phyloP scores from a whole-genome alignment of 1,140 invertebrate genomes.

The Dendrolimus punctatus region DNA sequence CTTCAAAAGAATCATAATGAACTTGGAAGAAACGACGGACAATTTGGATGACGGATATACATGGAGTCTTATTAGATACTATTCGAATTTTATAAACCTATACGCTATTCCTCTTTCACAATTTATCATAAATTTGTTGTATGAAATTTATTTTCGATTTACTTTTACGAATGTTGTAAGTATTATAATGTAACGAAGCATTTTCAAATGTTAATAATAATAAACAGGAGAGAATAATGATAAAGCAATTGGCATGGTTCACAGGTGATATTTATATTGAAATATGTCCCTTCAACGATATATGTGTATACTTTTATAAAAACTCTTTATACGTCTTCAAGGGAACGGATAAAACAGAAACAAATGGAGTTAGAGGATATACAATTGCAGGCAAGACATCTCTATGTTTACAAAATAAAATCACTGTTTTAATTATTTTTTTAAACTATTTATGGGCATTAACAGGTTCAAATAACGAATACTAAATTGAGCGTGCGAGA shows the following conservation, averaged over 20 bases:
- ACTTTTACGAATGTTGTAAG: slow-evolving; percentile 42
- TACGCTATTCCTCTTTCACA: slow-evolving; percentile 28
- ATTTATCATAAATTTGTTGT: slow-evolving; percentile 27
- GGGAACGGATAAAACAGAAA: slow-evolving; percentile 33
- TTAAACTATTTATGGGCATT: not conserved
- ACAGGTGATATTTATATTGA: slow-evolving; percentile 47
- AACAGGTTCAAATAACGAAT: slow-evolving; percentile 49
- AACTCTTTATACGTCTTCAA: slow-evolving; percentile 32
- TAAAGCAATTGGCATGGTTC: slow-evolving; percentile 3
- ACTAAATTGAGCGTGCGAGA: slow-evolving; percentile 47
- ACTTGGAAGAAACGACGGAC: not conserved
- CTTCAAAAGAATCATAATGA: slow-evolving; percentile 17
- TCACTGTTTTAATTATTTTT: too few relatives aligned
- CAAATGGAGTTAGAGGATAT: slow-evolving; percentile 49
- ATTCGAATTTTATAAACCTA: slow-evolving; percentile 26
- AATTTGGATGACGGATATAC: slow-evolving; percentile 19
- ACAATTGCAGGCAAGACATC: slow-evolving; percentile 37
- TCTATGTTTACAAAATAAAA: too few relatives aligned
- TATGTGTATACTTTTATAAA: slow-evolving; percentile 46
- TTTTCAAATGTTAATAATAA: not conserved
- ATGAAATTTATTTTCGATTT: slow-evolving; percentile 30
- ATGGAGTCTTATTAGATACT: slow-evolving; percentile 20
- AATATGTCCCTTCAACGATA: slow-evolving; percentile 43
- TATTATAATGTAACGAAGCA: not conserved
- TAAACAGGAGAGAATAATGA: not conserved